A percentile compares a stretch with the other conserved stretches of the same genome.
phyloP scores from a whole-genome alignment of 2,888 invertebrate genomes.

The Thymelicus acteon region DNA sequence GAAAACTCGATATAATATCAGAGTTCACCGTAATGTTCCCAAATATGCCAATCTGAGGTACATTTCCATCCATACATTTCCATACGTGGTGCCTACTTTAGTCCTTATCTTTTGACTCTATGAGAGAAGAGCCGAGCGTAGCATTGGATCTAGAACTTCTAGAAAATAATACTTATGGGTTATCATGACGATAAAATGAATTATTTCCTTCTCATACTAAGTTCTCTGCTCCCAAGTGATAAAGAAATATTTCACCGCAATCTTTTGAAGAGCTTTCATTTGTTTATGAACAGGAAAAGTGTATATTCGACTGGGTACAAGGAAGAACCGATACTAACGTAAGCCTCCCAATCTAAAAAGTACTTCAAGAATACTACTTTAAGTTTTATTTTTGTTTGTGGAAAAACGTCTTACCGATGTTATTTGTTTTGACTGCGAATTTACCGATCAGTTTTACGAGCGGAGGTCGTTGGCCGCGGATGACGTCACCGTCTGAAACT shows the following conservation, averaged over 20 bases:
- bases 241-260: constrained; percentile 14
- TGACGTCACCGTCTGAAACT: constrained; percentile 67
- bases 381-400: constrained; percentile 37
- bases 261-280: constrained; percentile 46
- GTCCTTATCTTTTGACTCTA: too few relatives aligned
- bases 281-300: constrained; percentile 54
- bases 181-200: constrained; percentile 16
- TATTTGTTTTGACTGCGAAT: constrained; percentile 78
- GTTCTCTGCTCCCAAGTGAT: not conserved
- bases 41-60: too few relatives aligned
- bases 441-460: constrained; percentile 69
- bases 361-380: constrained; percentile 38
- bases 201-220: constrained; percentile 45
- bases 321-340: not conserved
- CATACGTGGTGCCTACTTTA: too few relatives aligned
- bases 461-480: constrained; percentile 63
- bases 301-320: constrained; percentile 41
- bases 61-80: too few relatives aligned
- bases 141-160: too few relatives aligned
- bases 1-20: too few relatives aligned
- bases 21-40: too few relatives aligned
- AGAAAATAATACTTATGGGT: too few relatives aligned
- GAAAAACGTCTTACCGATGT: constrained; percentile 28
- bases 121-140: too few relatives aligned
- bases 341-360: constrained; percentile 29